Evolutionary conservation across 2,797 vertebrate species (phyloP).

Genomic region (Silurus aristotelis): DNA sequence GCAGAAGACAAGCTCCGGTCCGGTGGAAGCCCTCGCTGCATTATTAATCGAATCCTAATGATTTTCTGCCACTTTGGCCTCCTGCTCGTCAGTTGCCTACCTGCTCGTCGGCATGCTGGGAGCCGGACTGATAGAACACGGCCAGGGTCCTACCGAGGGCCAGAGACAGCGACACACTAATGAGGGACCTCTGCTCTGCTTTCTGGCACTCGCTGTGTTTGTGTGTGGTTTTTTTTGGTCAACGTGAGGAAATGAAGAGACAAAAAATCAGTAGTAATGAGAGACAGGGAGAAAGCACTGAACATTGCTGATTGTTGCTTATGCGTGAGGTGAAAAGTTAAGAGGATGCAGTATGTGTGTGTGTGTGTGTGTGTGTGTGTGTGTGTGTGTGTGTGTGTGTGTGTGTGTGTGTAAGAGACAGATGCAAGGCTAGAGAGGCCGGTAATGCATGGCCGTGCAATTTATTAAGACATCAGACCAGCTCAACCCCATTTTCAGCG

Average conservation of each 20-base stretch:
- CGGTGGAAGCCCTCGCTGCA: slow-evolving; percentile 54
- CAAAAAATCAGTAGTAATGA: slow-evolving; percentile 30
- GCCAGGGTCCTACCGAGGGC: slow-evolving; percentile 37
- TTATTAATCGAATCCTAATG: slow-evolving; percentile 60
- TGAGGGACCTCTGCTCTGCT: slow-evolving; percentile 44
- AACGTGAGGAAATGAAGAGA: slow-evolving; percentile 23
- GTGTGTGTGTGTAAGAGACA: slow-evolving; percentile 18
- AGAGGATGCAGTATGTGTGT: slow-evolving; percentile 7
- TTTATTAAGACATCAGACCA: slow-evolving; percentile 16
- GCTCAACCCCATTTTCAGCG: slow-evolving; percentile 28
- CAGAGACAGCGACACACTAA: slow-evolving; percentile 45
- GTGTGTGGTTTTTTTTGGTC: background rate
- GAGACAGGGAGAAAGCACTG: background rate
- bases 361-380: slow-evolving; percentile 14
- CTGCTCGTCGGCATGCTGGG: slow-evolving; percentile 47
- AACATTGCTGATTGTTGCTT: slow-evolving; percentile 35
- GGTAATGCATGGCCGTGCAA: background rate
- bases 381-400: slow-evolving; percentile 35
- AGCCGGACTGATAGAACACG: slow-evolving; percentile 45
- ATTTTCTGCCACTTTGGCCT: slow-evolving; percentile 57
- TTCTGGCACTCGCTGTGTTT: slow-evolving; percentile 18
- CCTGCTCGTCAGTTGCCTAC: slow-evolving; percentile 52
- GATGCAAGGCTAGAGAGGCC: background rate
- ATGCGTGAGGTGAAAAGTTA: slow-evolving; percentile 38
- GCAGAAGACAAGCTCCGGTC: slow-evolving; percentile 41